Base-by-base conservation (phyloP, 2,797 vertebrate genomes). In the Orientallactaga sibirica region DNA sequence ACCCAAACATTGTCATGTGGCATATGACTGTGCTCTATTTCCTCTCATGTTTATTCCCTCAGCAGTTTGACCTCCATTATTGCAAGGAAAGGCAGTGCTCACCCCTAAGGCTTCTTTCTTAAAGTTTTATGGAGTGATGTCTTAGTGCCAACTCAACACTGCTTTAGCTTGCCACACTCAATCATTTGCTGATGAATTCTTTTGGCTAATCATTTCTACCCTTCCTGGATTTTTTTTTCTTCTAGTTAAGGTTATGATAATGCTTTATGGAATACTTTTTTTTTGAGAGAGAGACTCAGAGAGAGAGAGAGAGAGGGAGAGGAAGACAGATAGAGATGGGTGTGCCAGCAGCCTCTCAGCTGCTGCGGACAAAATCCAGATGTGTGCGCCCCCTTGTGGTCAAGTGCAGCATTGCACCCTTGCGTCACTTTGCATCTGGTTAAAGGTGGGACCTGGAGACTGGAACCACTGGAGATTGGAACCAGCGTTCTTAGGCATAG, bases 31-130 rank as follows among this genome's bases (percentile, higher is more conserved):
- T 68, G 14, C 24, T 93, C 70, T 52, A 14, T 19, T 78, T 78
- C 55, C 24, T 74, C 79, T 92, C 76, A 48, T 88, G 78, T 94
- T 77, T 86, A n/a, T 71, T 84, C 43, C 68, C 61, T 87, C 43
- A 4, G 68, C 33, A 76, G 27, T 83, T 83, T 83, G 71, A 14
- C 74, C 61, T 80, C 62, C 80, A 2, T 58, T 61, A 11, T 70
- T 61, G 4, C 58, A 77, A 91, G 62, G 67, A 58, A 88, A 90
- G 22, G 33, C 41, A 20, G 4, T 33, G 24, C 52, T 79, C 64
- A 70, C 2, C 71, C 29, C 7, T 18, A 82, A 41, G 58, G 78
- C 79, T 70, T 92, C 74, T 71, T 73, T 7, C 37, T 43, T 52
- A 20, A 48, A 41, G 67, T 33, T 22, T 76, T 68, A 20, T 6